Percentiles rank a stretch among this genome's conserved stretches.
Conservation (phyloP, 2,888 invertebrate genomes). For the Galeruca laticollis region DNA sequence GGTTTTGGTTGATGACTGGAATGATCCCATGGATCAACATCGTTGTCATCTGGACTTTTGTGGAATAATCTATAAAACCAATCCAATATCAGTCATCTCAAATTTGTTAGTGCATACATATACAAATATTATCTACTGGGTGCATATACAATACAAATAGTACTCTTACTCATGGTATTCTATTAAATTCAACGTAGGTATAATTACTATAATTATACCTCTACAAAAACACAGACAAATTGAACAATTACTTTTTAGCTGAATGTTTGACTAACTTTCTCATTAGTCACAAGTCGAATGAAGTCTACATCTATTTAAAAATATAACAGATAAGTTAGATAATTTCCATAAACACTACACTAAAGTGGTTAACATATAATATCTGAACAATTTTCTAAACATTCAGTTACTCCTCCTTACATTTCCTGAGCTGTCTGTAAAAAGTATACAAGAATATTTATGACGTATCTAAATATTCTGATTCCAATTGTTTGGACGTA, state of each 20-base stretch:
- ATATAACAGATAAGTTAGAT: not conserved
- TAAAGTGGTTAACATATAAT: not conserved
- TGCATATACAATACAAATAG: not conserved
- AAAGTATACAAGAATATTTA: slow-evolving; percentile 29
- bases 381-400: slow-evolving; percentile 15
- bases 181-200: no score
- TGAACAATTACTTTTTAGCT: no score
- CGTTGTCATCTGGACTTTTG: slow-evolving; percentile 65
- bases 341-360: not conserved
- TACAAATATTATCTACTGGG: not conserved
- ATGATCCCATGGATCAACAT: slow-evolving; percentile 74
- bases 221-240: no score
- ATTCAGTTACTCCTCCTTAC: slow-evolving; percentile 38
- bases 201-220: no score
- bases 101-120: not conserved
- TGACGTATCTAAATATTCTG: slow-evolving; percentile 29
- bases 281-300: no score
- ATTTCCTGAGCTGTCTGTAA: slow-evolving; percentile 27
- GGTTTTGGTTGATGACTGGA: slow-evolving; percentile 53
- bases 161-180: not conserved
- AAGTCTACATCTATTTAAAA: no score
- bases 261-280: no score
- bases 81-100: not conserved
- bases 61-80: slow-evolving; percentile 10
- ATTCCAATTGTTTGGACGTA: slow-evolving; percentile 35